phyloP scores from a whole-genome alignment of 2,888 invertebrate genomes.

The Sycophila texana region DNA sequence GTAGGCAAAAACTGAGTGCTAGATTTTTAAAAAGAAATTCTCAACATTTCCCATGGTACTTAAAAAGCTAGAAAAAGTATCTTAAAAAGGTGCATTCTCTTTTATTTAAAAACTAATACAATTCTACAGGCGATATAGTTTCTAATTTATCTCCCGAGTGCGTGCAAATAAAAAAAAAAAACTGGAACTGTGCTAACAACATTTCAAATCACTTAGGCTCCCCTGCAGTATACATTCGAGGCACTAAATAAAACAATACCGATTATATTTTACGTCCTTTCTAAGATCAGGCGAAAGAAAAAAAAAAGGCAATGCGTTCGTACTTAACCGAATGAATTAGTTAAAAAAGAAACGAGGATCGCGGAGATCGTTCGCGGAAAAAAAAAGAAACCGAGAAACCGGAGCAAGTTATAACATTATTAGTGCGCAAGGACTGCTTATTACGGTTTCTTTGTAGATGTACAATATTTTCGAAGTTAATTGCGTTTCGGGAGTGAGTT shows the following conservation, averaged over 20 bases:
- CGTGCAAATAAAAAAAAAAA: neutral
- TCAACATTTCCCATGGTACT: no score
- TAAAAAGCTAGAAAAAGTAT: no score
- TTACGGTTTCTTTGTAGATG: slow-evolving; percentile 53
- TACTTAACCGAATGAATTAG: slow-evolving; percentile 23
- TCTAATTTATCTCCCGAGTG: slow-evolving; percentile 42
- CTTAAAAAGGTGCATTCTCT: no score
- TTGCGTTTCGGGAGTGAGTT: slow-evolving; percentile 56
- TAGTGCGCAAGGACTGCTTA: slow-evolving; percentile 48
- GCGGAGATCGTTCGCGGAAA: slow-evolving; percentile 25
- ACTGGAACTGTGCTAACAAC: no score
- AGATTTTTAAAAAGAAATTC: no score
- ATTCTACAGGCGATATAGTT: slow-evolving; percentile 52
- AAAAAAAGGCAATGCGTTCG: no score
- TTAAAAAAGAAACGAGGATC: slow-evolving; percentile 33
- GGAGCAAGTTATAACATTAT: slow-evolving; percentile 47
- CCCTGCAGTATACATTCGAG: neutral
- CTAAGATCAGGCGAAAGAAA: no score
- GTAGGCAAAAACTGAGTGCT: no score
- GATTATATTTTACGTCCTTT: no score
- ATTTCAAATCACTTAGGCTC: no score
- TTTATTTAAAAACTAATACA: no score
- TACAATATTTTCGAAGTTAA: slow-evolving; percentile 58
- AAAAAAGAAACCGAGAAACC: neutral
- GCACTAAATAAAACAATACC: slow-evolving; percentile 8